These are phyloP conservation scores for Nomada lathburiana DNA, from an alignment of 2,888 invertebrate genomes.

Conservation along the genomic window DNA sequence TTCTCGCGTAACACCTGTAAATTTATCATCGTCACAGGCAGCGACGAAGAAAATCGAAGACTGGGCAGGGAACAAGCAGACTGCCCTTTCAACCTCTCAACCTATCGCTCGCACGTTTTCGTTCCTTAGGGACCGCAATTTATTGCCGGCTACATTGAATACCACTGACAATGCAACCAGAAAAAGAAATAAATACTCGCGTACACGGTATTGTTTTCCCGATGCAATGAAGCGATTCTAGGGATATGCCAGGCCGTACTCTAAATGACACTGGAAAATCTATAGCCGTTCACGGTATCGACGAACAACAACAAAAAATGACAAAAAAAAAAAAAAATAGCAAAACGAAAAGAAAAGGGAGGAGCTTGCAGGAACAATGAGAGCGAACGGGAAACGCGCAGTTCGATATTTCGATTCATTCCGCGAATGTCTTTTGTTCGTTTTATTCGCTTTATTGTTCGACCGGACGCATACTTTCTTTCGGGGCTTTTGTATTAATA, in stretches of 20 bases:
- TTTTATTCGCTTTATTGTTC: constrained; percentile 29
- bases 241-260: constrained; percentile 32
- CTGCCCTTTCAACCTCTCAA: not conserved
- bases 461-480: not conserved
- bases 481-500: not conserved
- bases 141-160: constrained; percentile 28
- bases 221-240: constrained; percentile 34
- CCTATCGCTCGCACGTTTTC: not conserved
- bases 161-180: constrained; percentile 22
- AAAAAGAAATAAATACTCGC: constrained; percentile 16
- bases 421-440: constrained; percentile 1
- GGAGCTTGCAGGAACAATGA: constrained; percentile 47
- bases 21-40: constrained; percentile 46
- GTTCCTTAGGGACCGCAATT: constrained; percentile 18
- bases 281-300: constrained; percentile 39
- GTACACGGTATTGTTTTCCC: constrained; percentile 34
- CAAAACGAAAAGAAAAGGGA: not conserved
- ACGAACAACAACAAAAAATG: not conserved
- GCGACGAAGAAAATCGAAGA: constrained; percentile 13
- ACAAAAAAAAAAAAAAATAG: not conserved
- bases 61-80: not conserved
- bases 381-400: constrained; percentile 20
- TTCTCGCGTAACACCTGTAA: constrained; percentile 30
- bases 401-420: constrained; percentile 50
- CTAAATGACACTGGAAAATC: constrained; percentile 43